Evolutionary conservation across 2,797 vertebrate species (phyloP).

Genomic region (Hypotaenidia philippensis): DNA sequence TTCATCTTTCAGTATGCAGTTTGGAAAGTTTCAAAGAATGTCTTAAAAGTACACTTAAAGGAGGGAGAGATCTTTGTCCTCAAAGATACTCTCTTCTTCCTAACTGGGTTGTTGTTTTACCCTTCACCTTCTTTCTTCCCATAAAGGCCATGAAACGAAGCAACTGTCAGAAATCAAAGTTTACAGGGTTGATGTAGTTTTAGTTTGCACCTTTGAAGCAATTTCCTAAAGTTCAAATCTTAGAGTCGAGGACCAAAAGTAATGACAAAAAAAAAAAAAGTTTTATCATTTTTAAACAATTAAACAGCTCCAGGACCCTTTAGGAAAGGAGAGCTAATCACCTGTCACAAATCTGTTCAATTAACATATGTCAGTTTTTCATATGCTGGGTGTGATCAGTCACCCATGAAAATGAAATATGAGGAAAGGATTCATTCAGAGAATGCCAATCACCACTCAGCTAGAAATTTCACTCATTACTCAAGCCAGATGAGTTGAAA

Average conservation of each 20-base stretch:
- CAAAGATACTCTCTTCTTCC: not conserved
- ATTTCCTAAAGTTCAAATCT: not conserved
- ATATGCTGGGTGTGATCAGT: constrained; percentile 49
- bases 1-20: not conserved
- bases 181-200: not conserved
- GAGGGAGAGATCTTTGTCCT: not conserved
- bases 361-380: constrained; percentile 59
- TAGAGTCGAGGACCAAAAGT: accelerated
- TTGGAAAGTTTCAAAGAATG: not conserved
- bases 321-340: constrained; percentile 43
- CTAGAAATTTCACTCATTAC: constrained; percentile 67
- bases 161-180: not conserved
- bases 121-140: not conserved
- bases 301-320: not conserved
- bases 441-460: constrained; percentile 59
- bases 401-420: constrained; percentile 60
- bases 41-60: not conserved
- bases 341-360: constrained; percentile 60
- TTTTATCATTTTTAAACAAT: not conserved
- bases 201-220: not conserved
- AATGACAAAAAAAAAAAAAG: not conserved
- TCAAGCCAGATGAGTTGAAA: constrained; percentile 67
- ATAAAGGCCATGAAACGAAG: not conserved
- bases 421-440: constrained; percentile 70
- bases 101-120: not conserved